phyloP scores from a whole-genome alignment of 2,888 invertebrate genomes.

The Tolmerus cingulatus region DNA sequence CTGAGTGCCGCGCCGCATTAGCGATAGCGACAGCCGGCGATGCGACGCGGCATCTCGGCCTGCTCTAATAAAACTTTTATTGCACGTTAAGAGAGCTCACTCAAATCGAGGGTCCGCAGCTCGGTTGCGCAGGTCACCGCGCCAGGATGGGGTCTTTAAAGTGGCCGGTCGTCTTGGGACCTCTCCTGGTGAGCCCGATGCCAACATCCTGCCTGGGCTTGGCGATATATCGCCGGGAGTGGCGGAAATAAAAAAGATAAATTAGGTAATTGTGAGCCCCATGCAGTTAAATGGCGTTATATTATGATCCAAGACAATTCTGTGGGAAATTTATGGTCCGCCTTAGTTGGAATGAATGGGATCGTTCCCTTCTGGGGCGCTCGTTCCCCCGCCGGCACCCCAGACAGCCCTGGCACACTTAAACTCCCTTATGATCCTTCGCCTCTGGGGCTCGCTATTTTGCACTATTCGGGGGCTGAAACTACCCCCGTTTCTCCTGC shows the following conservation, averaged over 20 bases:
- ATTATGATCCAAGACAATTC: slow-evolving; percentile 52
- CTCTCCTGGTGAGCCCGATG: slow-evolving; percentile 46
- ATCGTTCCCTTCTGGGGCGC: slow-evolving; percentile 32
- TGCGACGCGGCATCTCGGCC: background rate
- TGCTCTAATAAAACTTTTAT: slow-evolving; percentile 39
- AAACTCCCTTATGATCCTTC: background rate
- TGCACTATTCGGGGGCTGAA: background rate
- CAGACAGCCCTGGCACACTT: background rate
- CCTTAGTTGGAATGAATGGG: slow-evolving; percentile 45
- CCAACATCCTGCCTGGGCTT: slow-evolving; percentile 46
- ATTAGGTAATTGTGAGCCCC: slow-evolving; percentile 56
- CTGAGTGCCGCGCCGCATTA: background rate
- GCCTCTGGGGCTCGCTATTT: background rate
- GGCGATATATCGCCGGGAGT: background rate
- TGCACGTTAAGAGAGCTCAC: background rate
- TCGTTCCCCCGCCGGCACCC: background rate
- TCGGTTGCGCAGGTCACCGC: background rate
- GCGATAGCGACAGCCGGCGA: background rate
- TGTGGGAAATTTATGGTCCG: slow-evolving; percentile 43
- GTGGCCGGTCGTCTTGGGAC: slow-evolving; percentile 1
- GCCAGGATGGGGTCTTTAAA: background rate
- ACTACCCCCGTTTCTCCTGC: background rate
- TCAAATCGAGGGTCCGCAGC: background rate
- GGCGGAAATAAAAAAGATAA: slow-evolving; percentile 52
- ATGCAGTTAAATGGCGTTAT: slow-evolving; percentile 55